These are phyloP conservation scores for Lasioglossum morio DNA, from an alignment of 2,888 invertebrate species.

Conservation along the genomic window DNA sequence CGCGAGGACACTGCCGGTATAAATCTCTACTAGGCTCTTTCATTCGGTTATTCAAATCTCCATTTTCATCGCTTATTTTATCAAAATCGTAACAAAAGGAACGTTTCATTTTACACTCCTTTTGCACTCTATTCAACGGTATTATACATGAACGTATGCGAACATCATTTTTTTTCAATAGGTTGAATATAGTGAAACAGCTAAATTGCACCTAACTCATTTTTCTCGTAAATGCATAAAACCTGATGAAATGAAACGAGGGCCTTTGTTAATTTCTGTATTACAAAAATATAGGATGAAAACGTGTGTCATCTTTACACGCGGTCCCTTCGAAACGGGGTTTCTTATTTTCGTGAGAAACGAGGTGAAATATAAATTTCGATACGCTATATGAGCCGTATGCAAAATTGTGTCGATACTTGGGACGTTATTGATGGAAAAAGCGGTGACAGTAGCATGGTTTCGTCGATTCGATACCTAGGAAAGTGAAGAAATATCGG, in stretches of 20 bases:
- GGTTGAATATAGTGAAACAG: no score
- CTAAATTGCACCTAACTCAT: no score
- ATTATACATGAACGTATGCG: background rate
- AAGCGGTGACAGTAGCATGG: conserved; percentile 5
- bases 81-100: background rate
- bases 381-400: background rate
- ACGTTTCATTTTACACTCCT: background rate
- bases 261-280: background rate
- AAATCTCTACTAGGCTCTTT: background rate
- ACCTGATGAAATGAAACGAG: no score
- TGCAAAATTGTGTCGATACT: background rate
- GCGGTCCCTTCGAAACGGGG: background rate
- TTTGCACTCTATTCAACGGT: background rate
- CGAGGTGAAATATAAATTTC: background rate
- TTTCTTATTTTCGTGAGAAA: background rate
- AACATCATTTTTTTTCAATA: background rate
- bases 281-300: background rate
- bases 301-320: background rate
- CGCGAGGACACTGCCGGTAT: background rate
- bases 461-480: background rate
- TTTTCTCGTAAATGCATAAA: no score
- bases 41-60: background rate
- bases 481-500: conserved; percentile 2
- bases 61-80: background rate
- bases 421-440: conserved; percentile 3